Conservation (phyloP, 1,140 invertebrate genomes). For the Oryctes rhinoceros region DNA sequence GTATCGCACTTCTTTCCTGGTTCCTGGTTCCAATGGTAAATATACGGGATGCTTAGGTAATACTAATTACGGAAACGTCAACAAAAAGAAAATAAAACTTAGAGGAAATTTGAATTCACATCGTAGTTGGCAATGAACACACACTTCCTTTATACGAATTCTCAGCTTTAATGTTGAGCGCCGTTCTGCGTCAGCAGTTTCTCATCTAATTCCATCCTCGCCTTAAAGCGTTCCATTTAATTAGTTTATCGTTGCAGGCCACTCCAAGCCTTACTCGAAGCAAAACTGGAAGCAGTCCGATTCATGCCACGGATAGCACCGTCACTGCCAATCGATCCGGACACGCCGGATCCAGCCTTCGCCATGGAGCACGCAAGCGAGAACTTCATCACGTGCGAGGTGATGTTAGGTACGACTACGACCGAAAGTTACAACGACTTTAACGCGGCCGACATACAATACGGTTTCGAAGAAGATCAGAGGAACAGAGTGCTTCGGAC, state of each 20-base stretch:
- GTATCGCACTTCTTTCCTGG: no score
- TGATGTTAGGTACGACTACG: constrained; percentile 75
- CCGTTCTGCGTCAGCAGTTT: not conserved
- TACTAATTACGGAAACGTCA: no score
- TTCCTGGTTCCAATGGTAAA: no score
- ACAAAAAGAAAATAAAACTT: no score
- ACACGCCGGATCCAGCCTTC: constrained; percentile 66
- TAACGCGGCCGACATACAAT: constrained; percentile 77
- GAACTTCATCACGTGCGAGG: constrained; percentile 73
- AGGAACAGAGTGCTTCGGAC: constrained; percentile 79
- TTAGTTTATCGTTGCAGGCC: constrained; percentile 64
- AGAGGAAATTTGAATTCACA: no score
- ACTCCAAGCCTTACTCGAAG: constrained; percentile 68
- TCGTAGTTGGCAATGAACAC: no score
- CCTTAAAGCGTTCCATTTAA: not conserved
- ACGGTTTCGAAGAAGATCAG: constrained; percentile 80
- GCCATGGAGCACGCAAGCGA: constrained; percentile 75
- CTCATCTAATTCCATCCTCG: not conserved
- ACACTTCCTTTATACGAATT: no score
- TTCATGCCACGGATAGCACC: constrained; percentile 70
- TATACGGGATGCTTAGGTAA: no score
- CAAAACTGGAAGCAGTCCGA: constrained; percentile 71
- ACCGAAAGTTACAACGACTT: constrained; percentile 81
- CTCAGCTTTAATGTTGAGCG: not conserved
- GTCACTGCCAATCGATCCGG: constrained; percentile 70